Evolutionary conservation across 2,888 invertebrate species (phyloP), one percentile per base, ranked within the genome.

Genomic region (Dynastes tityus): DNA sequence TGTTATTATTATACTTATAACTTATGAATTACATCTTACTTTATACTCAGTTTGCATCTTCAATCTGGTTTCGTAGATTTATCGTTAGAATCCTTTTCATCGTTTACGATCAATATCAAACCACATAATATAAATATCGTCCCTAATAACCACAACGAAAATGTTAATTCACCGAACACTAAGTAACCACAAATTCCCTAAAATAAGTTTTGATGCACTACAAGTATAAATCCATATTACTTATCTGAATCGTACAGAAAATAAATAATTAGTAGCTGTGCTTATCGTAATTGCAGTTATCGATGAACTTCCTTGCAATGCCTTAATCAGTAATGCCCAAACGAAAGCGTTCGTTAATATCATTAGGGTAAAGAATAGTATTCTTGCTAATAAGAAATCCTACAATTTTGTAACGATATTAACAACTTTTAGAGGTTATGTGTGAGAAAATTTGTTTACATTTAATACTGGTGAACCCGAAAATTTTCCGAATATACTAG

Each of bases 151-250:
- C 96, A 96, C 51, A 91, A 86, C 5, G 92, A 70, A 0, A 94
- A 92, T 0, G 94, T 91, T 0, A 91, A 89, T 87, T 96, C 96
- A 27, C 91, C 90, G 87, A 96, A 96, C 61, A 95, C 83, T 6
- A 93, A 79, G 75, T 91, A 90, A 3, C 96, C 96, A 77, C 94
- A 89, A 53, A 95, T 78, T 63, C 95, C 96, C 96, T 96, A 89
- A 53, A 89, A 89, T 85, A 63, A 63, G 32, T 2, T n/a, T 55
- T 1, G 2, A 55, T 11, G 2, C 2, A 63, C 11, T 55, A 16
- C 53, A 16, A 22, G 22, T 55, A 53, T 53, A 53, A 53, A 32
- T 6, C 40, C 8, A n/a, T 8, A 6, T 4, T 55, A 22, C 22
- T 8, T 22, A 22, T n/a, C 22, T 55, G 22, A 22, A 55, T 53